These are phyloP conservation scores for Oedothorax gibbosus DNA, from an alignment of 1,140 invertebrate species.

Conservation along the genomic window DNA sequence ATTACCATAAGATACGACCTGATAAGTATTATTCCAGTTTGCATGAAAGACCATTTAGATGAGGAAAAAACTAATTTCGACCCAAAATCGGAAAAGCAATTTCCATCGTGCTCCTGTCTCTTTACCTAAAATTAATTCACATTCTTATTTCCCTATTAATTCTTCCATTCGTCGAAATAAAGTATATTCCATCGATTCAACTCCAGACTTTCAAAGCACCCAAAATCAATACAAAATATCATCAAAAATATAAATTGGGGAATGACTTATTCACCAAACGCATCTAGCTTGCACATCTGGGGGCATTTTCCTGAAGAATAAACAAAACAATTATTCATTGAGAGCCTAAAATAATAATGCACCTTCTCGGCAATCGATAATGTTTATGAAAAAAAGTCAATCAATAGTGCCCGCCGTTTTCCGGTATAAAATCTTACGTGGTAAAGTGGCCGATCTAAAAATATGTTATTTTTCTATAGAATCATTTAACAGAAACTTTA, in stretches of 20 bases:
- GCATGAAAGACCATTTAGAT: not conserved
- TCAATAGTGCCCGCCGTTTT: not conserved
- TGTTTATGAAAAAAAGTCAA: conserved; percentile 30
- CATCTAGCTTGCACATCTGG: not conserved
- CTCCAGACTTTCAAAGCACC: not conserved
- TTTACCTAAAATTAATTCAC: conserved; percentile 11
- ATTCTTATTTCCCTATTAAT: not conserved
- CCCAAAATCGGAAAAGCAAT: conserved; percentile 44
- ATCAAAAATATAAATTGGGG: not conserved
- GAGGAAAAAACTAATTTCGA: not conserved
- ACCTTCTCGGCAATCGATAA: not conserved
- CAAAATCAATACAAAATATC: too few relatives aligned
- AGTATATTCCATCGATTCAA: not conserved
- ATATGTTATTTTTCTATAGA: too few relatives aligned
- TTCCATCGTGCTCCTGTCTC: not conserved
- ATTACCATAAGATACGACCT: too few relatives aligned
- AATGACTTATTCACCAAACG: not conserved
- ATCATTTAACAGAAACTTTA: too few relatives aligned
- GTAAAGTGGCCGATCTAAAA: too few relatives aligned
- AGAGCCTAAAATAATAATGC: conserved; percentile 9
- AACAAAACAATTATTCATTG: conserved; percentile 7
- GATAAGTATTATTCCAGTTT: too few relatives aligned
- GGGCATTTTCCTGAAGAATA: not conserved
- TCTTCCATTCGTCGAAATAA: not conserved
- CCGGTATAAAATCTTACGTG: not conserved